Percentiles rank a stretch among this genome's conserved stretches.
These are phyloP conservation scores for Maconellicoccus hirsutus DNA, from an alignment of 1,140 invertebrate species.

Conservation along the genomic window DNA sequence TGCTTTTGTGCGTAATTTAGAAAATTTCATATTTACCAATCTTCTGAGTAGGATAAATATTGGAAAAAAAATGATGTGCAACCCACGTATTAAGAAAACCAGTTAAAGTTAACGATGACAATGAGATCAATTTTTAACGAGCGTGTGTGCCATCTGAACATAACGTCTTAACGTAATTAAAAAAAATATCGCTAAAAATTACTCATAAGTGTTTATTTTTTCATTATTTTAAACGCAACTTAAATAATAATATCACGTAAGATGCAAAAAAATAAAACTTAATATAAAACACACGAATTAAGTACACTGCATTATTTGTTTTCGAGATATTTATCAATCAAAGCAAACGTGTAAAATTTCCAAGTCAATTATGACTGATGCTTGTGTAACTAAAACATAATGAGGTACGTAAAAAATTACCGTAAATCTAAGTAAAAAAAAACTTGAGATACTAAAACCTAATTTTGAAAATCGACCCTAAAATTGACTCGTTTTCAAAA, in stretches of 20 bases:
- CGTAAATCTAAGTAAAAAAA: slow-evolving; percentile 5
- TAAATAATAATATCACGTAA: slow-evolving; percentile 16
- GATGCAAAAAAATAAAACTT: slow-evolving; percentile 13
- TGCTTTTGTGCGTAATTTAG: neutral
- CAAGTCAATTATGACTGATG: too few relatives aligned
- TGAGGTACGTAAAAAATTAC: slow-evolving; percentile 5
- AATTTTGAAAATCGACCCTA: neutral
- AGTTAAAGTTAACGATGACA: slow-evolving; percentile 4
- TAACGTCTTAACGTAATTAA: too few relatives aligned
- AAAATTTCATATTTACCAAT: slow-evolving; percentile 8
- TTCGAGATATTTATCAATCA: too few relatives aligned
- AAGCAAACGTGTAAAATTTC: too few relatives aligned
- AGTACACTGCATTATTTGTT: neutral
- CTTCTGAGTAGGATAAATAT: neutral
- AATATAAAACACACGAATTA: slow-evolving; percentile 6
- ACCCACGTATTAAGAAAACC: neutral
- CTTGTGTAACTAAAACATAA: neutral
- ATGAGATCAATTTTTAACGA: neutral
- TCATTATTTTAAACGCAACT: neutral
- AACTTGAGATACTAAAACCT: neutral
- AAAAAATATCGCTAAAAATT: neutral
- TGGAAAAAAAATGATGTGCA: neutral
- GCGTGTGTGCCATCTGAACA: neutral
- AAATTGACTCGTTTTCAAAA: neutral
- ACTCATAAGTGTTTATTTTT: neutral